Evolutionary conservation across 2,113 vertebrate genomes (phyloP).

Genomic region (Boleophthalmus pectinirostris): DNA sequence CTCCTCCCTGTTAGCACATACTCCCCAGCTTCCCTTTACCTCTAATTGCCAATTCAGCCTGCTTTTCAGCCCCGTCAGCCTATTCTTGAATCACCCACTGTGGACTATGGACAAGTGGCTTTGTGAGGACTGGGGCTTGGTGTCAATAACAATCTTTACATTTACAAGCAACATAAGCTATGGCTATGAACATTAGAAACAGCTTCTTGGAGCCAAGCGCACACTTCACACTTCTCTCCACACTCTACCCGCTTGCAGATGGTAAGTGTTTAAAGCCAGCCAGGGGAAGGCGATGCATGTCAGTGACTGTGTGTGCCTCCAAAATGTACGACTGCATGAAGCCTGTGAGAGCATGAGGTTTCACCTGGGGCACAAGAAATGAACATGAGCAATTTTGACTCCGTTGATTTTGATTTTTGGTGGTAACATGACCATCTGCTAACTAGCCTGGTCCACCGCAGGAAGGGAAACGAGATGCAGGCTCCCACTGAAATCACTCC

Average conservation of each 20-base stretch:
- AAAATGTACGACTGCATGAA: slow-evolving; percentile 24
- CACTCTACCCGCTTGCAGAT: slow-evolving; percentile 68
- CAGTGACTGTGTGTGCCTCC: slow-evolving; percentile 28
- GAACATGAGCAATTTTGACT: slow-evolving; percentile 81
- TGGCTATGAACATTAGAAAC: slow-evolving; percentile 68
- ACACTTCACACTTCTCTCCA: slow-evolving; percentile 66
- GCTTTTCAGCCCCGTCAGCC: slow-evolving; percentile 53
- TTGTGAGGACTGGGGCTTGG: slow-evolving; percentile 55
- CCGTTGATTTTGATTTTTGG: slow-evolving; percentile 82
- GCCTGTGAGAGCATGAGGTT: slow-evolving; percentile 43
- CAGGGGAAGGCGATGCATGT: slow-evolving; percentile 47
- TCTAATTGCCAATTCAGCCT: slow-evolving; percentile 60
- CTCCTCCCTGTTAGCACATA: slow-evolving; percentile 64
- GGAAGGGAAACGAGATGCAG: slow-evolving; percentile 37
- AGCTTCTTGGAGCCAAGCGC: slow-evolving; percentile 59
- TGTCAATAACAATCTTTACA: slow-evolving; percentile 61
- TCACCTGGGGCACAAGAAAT: slow-evolving; percentile 82
- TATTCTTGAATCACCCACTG: slow-evolving; percentile 52
- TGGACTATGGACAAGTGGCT: slow-evolving; percentile 57
- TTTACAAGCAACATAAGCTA: slow-evolving; percentile 73
- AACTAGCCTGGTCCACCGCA: slow-evolving; percentile 67
- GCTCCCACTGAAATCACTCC: slow-evolving; percentile 55
- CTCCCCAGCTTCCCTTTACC: slow-evolving; percentile 53
- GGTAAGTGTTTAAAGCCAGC: slow-evolving; percentile 66
- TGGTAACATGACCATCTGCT: slow-evolving; percentile 85